A percentile compares a stretch with the other conserved stretches of the same genome.
phyloP scores from a whole-genome alignment of 1,140 invertebrate species.

The Platyura marginata region DNA sequence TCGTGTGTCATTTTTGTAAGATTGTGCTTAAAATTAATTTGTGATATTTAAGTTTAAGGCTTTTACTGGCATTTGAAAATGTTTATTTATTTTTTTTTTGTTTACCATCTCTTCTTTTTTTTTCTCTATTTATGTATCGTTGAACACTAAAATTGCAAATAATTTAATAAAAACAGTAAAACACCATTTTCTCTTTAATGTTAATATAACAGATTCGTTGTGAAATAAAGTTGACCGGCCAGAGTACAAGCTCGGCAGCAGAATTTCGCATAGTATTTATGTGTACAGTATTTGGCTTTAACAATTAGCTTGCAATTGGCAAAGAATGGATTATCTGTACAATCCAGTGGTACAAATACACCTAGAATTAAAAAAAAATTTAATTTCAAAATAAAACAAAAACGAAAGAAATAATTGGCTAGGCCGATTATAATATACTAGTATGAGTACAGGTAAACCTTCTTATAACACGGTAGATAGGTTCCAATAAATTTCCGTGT shows the following conservation, averaged over 20 bases:
- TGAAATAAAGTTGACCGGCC: slow-evolving; percentile 44
- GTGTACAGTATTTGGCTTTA: slow-evolving; percentile 57
- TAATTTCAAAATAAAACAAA: neutral
- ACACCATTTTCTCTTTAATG: neutral
- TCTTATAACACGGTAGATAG: too few relatives aligned
- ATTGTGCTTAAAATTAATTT: too few relatives aligned
- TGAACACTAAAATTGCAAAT: neutral
- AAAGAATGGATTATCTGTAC: slow-evolving; percentile 73
- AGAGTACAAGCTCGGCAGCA: slow-evolving; percentile 81
- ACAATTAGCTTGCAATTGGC: slow-evolving; percentile 79
- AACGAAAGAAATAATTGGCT: too few relatives aligned
- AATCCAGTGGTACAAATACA: slow-evolving; percentile 52
- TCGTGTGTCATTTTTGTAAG: too few relatives aligned
- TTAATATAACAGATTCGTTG: neutral
- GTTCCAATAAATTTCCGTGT: too few relatives aligned
- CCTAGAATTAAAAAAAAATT: slow-evolving; percentile 29
- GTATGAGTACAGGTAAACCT: too few relatives aligned
- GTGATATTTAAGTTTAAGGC: too few relatives aligned
- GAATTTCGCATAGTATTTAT: slow-evolving; percentile 79
- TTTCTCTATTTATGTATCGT: neutral
- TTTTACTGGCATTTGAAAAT: too few relatives aligned
- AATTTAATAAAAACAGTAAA: neutral
- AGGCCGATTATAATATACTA: too few relatives aligned
- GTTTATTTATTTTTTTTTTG: neutral
- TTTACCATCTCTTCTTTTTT: neutral